Evolutionary conservation across 2,888 invertebrate genomes (phyloP), one percentile per base, ranked within the genome.

Genomic region (Xestia xanthographa): DNA sequence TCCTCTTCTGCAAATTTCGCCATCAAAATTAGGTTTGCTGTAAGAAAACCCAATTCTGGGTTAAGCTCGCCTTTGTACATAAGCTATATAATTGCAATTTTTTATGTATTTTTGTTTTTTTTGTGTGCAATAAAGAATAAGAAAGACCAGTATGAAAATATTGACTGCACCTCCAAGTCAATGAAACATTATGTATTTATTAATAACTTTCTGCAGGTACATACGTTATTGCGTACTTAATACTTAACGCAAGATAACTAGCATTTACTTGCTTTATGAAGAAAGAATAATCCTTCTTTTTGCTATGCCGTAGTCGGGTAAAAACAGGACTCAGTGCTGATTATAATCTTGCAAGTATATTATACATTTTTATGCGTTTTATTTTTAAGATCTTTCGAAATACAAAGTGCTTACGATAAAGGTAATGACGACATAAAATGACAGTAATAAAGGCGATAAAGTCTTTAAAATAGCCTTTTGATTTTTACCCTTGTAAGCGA

Each of bases 171-270:
- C 53, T 80, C 9, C 34, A 41, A 65, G 41, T 65, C 45, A 65
- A 78, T 78, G 50, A 80, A 56, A 76, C 34, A 22, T 41, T 14
- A 68, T 58, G 65, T 43, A 38, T 58, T 14, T 29, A n/a, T 75
- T 22, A 56, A 41, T 58, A 65, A 65, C 48, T 48, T 58, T 77
- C 29, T 58, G 48, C n/a, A 45, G 14, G 20, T 58, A 62, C 17
- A 50, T 56, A 60, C 20, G 29, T 66, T 43, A 60, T 48, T 60
- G 66, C 60, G 43, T 77, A 67, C 48, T 48, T 63, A 48, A n/a
- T 43, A 79, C 22, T 72, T 56, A 58, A n/a, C 50, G 41, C 22
- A 60, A 62, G 11, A 62, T 62, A 53, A 72, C 14, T 45, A 53
- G n/a, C 38, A 66, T 62, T 75, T 62, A 66, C n/a, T 20, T 29